Evolutionary conservation across 2,888 invertebrate species (phyloP), one percentile per base, ranked within the genome.

Genomic region (Cordylochernes scorpioides): DNA sequence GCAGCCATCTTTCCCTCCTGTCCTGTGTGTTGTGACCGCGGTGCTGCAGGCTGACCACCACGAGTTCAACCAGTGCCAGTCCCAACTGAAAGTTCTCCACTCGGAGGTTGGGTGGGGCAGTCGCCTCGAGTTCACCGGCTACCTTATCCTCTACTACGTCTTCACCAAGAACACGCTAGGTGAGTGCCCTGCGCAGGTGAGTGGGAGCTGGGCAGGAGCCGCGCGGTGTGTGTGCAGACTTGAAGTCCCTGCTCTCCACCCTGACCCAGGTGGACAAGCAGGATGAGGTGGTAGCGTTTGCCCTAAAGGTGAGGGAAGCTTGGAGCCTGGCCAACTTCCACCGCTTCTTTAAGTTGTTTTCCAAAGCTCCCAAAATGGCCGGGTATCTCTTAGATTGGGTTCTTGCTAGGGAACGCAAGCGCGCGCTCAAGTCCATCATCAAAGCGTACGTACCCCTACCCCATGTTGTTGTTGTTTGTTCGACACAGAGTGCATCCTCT

Each of bases 61-160:
- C 50, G 97, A 99, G 53, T 97, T 94, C 52, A 99, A 99, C 61
- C 94, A 97, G 55, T 99, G 97, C 52, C 97, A 97, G 58, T 86
- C 88, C 9, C 97, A 99, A 58, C 61, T 99, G 30, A 80, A 80
- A 60, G 74, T 80, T 65, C 63, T 99, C 17, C 97, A 97, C 53
- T 57, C 65, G 39, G 78, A 80, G 53, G 40, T 46, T 12, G 63
- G 62, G 35, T 60, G 59, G 27, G 41, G 35, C 8, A 77, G 88
- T 60, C 62, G 67, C 38, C 64, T 72, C 39, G 97, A 99, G 57
- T 99, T 99, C 56, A 72, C 73, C 29, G 86, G 88, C 29, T 99
- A 99, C 55, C 50, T 91, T 44, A 78, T 99, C 49, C 60, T 99
- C 26, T 99, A 97, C 53, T 91, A 82, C 49, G 77, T 99, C 42